Evolutionary conservation across 1,140 invertebrate genomes (phyloP).

Genomic region (Pseudomyrmex concolor): DNA sequence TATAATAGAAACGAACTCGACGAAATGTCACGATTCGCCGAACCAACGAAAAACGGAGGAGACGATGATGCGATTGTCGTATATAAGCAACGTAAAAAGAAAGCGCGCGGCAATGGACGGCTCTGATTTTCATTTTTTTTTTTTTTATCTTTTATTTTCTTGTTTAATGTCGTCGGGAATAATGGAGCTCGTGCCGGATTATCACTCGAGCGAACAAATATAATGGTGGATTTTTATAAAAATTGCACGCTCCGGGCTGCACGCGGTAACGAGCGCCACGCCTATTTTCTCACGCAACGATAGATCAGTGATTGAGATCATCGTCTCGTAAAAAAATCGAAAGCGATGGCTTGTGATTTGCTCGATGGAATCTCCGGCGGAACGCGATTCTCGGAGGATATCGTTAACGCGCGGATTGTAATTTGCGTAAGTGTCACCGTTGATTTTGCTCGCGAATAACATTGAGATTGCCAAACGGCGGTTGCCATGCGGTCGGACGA

Average conservation of each 20-base stretch:
- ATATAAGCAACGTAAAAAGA: conserved; percentile 43
- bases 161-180: conserved; percentile 55
- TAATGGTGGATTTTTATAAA: conserved; percentile 60
- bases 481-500: conserved; percentile 14
- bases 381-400: conserved; percentile 11
- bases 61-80: conserved; percentile 43
- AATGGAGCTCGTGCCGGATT: conserved; percentile 32
- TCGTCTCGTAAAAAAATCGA: conserved; percentile 49
- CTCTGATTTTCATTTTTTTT: conserved; percentile 32
- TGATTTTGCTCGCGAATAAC: conserved; percentile 20
- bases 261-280: conserved; percentile 46
- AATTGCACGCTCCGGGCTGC: conserved; percentile 34
- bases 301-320: conserved; percentile 40
- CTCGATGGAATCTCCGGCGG: background rate
- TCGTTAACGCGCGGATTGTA: conserved; percentile 7
- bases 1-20: background rate
- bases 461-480: conserved; percentile 27
- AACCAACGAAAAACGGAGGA: conserved; percentile 16
- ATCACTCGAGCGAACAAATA: conserved; percentile 54
- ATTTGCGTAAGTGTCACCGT: conserved; percentile 18
- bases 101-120: background rate
- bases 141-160: conserved; percentile 8
- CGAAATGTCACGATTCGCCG: conserved; percentile 60
- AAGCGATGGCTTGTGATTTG: conserved; percentile 23
- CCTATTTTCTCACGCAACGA: conserved; percentile 34